Conservation (phyloP, 2,888 invertebrate species). For the Apamea monoglypha region DNA sequence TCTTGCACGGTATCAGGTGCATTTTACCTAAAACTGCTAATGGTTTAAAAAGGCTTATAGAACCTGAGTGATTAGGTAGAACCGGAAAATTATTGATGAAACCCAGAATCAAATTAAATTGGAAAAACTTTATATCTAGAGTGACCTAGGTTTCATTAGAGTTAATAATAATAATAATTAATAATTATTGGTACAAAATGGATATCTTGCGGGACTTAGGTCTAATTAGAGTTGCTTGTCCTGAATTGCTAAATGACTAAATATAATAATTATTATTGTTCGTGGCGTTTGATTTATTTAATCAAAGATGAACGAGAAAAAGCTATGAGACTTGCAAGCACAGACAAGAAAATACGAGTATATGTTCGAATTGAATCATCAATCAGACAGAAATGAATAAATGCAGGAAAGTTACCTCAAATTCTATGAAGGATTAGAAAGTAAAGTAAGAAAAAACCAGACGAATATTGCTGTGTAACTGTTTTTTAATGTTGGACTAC, state of each 20-base stretch:
- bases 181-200: neutral
- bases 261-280: neutral
- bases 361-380: slow-evolving; percentile 19
- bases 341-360: neutral
- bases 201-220: neutral
- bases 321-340: neutral
- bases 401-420: slow-evolving; percentile 16
- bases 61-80: neutral
- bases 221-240: neutral
- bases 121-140: neutral
- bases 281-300: neutral
- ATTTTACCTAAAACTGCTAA: slow-evolving; percentile 67
- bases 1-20: slow-evolving; percentile 81
- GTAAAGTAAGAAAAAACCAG: slow-evolving; percentile 23
- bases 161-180: neutral
- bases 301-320: neutral
- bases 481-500: neutral
- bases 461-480: neutral
- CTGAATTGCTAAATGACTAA: neutral
- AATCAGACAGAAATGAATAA: slow-evolving; percentile 25
- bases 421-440: slow-evolving; percentile 39
- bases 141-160: neutral
- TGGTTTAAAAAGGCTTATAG: slow-evolving; percentile 14
- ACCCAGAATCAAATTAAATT: neutral
- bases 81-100: neutral